phyloP scores from a whole-genome alignment of 2,113 vertebrate genomes.

The Acanthochromis polyacanthus region DNA sequence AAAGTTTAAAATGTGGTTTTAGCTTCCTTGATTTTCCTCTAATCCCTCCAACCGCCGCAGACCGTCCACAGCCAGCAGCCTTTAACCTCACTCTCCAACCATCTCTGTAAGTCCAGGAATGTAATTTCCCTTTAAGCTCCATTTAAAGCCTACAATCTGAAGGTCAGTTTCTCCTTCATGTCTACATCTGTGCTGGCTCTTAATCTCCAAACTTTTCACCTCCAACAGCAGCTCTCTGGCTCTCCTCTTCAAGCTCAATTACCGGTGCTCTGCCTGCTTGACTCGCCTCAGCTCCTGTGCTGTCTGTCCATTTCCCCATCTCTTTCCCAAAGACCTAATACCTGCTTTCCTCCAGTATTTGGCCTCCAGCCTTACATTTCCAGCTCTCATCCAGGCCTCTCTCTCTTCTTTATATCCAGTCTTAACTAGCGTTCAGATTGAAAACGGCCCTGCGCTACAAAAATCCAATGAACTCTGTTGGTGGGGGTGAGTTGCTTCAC shows the following conservation, averaged over 20 bases:
- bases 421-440: background rate
- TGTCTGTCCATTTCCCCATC: too few species aligned
- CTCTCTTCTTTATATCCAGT: background rate
- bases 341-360: background rate
- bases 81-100: background rate
- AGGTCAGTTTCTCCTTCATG: slow-evolving; percentile 6
- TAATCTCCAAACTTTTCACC: slow-evolving; percentile 8
- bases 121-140: background rate
- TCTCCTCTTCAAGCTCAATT: background rate
- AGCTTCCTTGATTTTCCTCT: background rate
- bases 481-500: background rate
- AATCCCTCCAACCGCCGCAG: background rate
- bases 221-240: background rate
- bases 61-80: background rate
- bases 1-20: background rate
- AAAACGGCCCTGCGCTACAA: background rate
- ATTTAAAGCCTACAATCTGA: background rate
- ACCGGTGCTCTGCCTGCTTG: background rate
- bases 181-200: background rate
- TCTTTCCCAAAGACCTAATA: background rate
- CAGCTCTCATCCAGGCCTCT: background rate
- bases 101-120: background rate
- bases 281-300: background rate
- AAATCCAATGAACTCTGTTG: background rate
- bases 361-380: background rate